These are phyloP conservation scores for Sula dactylatra DNA, from an alignment of 2,113 vertebrate genomes.

Conservation along the genomic window DNA sequence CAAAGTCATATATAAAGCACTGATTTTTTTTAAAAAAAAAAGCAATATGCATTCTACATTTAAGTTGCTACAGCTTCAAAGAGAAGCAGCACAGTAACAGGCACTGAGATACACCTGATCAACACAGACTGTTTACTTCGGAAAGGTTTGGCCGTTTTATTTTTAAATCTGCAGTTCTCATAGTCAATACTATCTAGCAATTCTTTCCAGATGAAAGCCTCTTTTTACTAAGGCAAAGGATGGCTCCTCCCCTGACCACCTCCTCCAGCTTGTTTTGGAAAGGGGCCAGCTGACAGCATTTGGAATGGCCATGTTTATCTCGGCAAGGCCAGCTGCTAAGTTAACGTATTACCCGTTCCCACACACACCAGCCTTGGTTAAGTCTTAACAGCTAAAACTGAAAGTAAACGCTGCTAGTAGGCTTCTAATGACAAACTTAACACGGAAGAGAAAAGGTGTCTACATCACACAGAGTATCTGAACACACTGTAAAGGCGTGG, in stretches of 20 bases:
- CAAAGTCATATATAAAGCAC: neutral
- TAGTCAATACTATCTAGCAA: neutral
- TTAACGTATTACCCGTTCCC: conserved; percentile 48
- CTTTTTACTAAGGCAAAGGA: conserved; percentile 40
- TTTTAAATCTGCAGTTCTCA: neutral
- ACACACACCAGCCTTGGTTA: neutral
- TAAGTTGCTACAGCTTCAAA: neutral
- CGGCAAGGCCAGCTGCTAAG: conserved; percentile 55
- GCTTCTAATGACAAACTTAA: neutral
- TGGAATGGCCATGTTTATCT: conserved; percentile 69
- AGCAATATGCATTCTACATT: neutral
- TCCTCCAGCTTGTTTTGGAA: conserved; percentile 61
- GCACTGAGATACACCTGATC: neutral
- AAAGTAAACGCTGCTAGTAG: conserved; percentile 15
- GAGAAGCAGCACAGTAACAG: neutral
- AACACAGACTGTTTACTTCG: neutral
- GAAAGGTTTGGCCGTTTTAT: neutral
- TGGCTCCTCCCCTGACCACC: conserved; percentile 65
- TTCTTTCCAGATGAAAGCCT: conserved; percentile 58
- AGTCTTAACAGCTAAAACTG: conserved; percentile 23
- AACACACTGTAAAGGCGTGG: accelerated
- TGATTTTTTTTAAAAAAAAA: neutral
- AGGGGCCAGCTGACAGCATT: conserved; percentile 71
- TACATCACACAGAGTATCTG: accelerated
- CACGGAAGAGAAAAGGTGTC: neutral